Percentiles rank a stretch among this genome's conserved stretches.
These are phyloP conservation scores for Eumerus sabulonum DNA, from an alignment of 2,888 invertebrate species.

Conservation along the genomic window DNA sequence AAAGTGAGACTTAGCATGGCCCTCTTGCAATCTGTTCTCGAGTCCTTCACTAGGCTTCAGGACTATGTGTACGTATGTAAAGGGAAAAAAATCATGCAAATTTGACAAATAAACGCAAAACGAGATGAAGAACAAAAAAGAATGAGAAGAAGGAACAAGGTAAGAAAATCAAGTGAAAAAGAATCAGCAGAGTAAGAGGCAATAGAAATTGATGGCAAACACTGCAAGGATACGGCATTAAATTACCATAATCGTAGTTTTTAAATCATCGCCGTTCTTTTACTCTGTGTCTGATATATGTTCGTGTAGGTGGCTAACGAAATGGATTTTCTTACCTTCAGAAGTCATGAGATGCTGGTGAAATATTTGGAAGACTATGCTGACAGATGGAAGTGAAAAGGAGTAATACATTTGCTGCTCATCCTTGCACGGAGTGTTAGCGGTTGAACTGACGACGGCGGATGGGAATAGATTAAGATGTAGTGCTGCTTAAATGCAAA, in stretches of 20 bases:
- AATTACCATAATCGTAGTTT: constrained; percentile 68
- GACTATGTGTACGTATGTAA: constrained; percentile 39
- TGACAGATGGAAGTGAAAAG: constrained; percentile 37
- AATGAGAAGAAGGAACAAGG: constrained; percentile 31
- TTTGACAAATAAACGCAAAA: constrained; percentile 27
- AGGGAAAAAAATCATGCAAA: constrained; percentile 44
- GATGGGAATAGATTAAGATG: constrained; percentile 55
- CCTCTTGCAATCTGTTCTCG: constrained; percentile 45
- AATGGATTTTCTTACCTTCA: constrained; percentile 40
- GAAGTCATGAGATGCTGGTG: background rate
- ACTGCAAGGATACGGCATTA: constrained; percentile 63
- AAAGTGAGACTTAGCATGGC: constrained; percentile 31
- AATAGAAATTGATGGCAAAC: constrained; percentile 66
- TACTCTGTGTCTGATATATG: constrained; percentile 47
- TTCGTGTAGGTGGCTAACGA: constrained; percentile 25
- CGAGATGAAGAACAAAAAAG: background rate
- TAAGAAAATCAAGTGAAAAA: constrained; percentile 48
- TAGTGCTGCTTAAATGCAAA: constrained; percentile 56
- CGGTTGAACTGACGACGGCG: constrained; percentile 3
- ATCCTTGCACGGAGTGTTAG: background rate
- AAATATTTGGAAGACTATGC: constrained; percentile 32
- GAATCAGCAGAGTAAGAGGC: constrained; percentile 27
- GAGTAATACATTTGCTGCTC: constrained; percentile 5
- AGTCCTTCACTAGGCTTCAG: constrained; percentile 50
- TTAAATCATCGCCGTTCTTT: constrained; percentile 66